Base-by-base conservation (phyloP, 1,140 invertebrate genomes). In the Aphaenogaster ashmeadi region DNA sequence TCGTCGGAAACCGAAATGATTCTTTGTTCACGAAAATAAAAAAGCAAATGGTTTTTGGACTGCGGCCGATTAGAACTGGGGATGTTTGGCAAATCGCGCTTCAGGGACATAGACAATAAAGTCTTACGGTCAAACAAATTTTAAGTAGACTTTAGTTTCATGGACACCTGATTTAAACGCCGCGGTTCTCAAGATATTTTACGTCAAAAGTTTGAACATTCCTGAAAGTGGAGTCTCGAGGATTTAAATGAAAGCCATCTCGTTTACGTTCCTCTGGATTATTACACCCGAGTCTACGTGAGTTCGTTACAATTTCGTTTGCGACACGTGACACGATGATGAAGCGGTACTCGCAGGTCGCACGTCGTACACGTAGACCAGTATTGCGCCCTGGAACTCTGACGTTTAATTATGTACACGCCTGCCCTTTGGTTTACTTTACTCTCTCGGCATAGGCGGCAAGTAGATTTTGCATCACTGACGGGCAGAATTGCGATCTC, bases 401-500 rank as follows among this genome's bases (percentile, higher is more conserved):
- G 92, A 94, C 91, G 91, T 93, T 94, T 93, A 94, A 95, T 95
- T 94, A 95, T 94, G 92, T 92, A 93, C 90, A 88, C 90, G 90
- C 92, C 91, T 94, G 93, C 79, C 64, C 90, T 92, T 84, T 64
- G 86, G 91, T 93, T 94, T 93, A 90, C 90, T 93, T 92, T 92
- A 85, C 90, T 90, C 91, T 54, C 50, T 74, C 0, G 86, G 87
- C 74, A 67, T 27, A 41, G 67, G 60, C 75, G 87, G 58, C 47
- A 78, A 60, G 69, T 83, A 83, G 52, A 84, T 84, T 84, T 84
- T 84, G 54, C 80, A 84, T 84, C 58, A 74, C 80, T 75, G 69
- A 84, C 69, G 54, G 54, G 36, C 44, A 75, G 54, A 21, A 72
- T 33, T 36, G 41, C 69, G 80, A 84, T 50, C 56, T 74, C 66